phyloP scores from a whole-genome alignment of 1,140 invertebrate genomes.

The Aphidius ervi region DNA sequence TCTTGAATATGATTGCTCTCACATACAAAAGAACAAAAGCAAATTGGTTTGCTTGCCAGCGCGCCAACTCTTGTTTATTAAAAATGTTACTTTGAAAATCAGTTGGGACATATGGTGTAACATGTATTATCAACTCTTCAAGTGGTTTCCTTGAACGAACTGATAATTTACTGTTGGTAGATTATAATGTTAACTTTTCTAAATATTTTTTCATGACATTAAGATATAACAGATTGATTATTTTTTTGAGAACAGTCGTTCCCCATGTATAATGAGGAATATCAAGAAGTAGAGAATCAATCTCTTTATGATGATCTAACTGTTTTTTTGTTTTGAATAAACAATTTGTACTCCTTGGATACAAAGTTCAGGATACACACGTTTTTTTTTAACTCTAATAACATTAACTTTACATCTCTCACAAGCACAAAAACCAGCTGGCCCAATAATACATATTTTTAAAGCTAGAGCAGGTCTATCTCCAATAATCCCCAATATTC shows the following conservation, averaged over 20 bases:
- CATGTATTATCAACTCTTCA: neutral
- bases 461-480: conserved; percentile 10
- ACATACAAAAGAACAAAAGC: conserved; percentile 16
- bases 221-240: neutral
- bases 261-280: neutral
- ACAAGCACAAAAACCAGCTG: neutral
- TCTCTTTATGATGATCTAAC: neutral
- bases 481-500: neutral
- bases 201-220: neutral
- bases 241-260: neutral
- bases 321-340: neutral
- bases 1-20: neutral
- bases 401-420: conserved; percentile 1
- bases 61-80: neutral
- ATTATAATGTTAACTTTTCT: neutral
- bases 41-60: conserved; percentile 14
- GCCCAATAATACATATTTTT: conserved; percentile 6
- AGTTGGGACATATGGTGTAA: neutral
- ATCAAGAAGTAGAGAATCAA: neutral
- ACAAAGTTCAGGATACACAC: neutral
- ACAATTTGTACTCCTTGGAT: neutral
- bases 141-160: neutral
- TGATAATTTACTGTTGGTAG: neutral
- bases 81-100: conserved; percentile 19
- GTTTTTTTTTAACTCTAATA: neutral